phyloP scores from a whole-genome alignment of 2,113 vertebrate genomes.

The Dasypus novemcinctus region DNA sequence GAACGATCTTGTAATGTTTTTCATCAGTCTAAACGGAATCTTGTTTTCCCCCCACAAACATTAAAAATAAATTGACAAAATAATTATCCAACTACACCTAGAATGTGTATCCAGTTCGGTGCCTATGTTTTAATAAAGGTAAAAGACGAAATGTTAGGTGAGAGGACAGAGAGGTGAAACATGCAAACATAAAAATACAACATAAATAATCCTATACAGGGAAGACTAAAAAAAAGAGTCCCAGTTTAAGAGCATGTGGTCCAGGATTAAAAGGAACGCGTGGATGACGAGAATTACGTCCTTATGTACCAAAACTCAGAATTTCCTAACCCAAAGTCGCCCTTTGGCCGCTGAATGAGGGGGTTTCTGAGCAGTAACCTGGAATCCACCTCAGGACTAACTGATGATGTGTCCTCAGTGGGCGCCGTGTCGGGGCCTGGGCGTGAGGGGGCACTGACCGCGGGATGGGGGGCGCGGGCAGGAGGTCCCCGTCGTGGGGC shows the following conservation, averaged over 20 bases:
- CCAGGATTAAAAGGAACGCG: neutral
- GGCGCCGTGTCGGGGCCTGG: neutral
- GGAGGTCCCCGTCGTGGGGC: rapidly evolving
- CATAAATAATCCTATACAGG: neutral
- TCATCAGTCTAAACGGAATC: neutral
- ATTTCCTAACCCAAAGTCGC: neutral
- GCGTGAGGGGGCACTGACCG: neutral
- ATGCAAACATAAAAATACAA: neutral
- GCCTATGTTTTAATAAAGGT: neutral
- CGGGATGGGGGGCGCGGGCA: neutral
- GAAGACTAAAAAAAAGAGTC: neutral
- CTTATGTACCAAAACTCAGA: neutral
- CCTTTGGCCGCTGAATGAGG: neutral
- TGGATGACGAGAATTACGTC: neutral
- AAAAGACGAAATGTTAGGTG: neutral
- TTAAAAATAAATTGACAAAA: neutral
- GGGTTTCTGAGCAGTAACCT: neutral
- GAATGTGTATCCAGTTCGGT: neutral
- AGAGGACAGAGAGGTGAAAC: neutral
- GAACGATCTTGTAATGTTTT: neutral
- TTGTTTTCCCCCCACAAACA: neutral
- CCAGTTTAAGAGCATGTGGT: neutral
- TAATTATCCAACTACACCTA: neutral
- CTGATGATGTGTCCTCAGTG: neutral
- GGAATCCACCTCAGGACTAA: neutral